These are phyloP conservation scores for Oithona nana DNA, from an alignment of 2,888 invertebrate species.

Conservation along the genomic window DNA sequence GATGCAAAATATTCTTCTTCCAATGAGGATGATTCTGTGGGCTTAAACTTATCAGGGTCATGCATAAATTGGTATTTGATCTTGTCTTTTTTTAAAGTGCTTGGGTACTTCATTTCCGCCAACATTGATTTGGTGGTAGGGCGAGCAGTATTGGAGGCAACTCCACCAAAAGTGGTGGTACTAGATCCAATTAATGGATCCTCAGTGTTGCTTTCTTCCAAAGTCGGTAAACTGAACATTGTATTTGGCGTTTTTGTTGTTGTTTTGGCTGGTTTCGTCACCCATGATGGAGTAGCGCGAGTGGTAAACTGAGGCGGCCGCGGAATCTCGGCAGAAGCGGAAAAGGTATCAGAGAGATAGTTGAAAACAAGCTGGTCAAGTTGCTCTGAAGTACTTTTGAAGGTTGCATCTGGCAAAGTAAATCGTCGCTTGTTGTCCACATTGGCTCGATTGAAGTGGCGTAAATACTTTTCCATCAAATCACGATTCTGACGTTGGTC, in stretches of 20 bases:
- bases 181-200: background rate
- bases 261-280: background rate
- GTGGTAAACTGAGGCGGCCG: no score
- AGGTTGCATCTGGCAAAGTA: background rate
- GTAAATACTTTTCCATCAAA: background rate
- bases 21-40: no score
- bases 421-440: background rate
- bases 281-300: background rate
- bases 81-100: background rate
- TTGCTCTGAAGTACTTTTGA: background rate
- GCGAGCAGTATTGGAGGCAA: background rate
- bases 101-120: background rate
- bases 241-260: background rate
- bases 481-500: background rate
- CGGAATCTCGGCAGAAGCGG: background rate
- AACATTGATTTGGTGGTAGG: background rate
- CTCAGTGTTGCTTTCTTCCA: background rate
- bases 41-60: background rate
- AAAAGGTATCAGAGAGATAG: background rate
- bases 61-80: background rate
- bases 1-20: background rate
- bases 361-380: background rate
- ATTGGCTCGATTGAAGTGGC: background rate
- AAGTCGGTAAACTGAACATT: background rate
- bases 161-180: background rate